Conservation (phyloP, 2,888 invertebrate genomes). For the Phortica okadai region DNA sequence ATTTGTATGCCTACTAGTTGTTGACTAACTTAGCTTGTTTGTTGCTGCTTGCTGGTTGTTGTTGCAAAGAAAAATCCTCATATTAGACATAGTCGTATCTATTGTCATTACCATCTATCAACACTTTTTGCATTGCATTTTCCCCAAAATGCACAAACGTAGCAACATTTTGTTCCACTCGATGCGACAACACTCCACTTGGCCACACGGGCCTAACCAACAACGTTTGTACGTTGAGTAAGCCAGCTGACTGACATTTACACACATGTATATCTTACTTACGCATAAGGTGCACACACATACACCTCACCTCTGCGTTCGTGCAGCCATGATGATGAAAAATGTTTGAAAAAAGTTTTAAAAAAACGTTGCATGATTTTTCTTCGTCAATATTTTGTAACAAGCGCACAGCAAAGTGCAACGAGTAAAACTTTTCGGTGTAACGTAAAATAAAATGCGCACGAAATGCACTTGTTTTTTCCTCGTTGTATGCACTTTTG, state of each 20-base stretch:
- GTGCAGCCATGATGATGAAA: slow-evolving; percentile 64
- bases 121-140: neutral
- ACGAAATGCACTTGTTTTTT: slow-evolving; percentile 35
- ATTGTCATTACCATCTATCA: slow-evolving; percentile 17
- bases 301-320: slow-evolving; percentile 1
- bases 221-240: neutral
- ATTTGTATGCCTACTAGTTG: slow-evolving; percentile 54
- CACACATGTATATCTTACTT: slow-evolving; percentile 15
- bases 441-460: slow-evolving; percentile 16
- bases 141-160: slow-evolving; percentile 10
- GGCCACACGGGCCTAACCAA: neutral
- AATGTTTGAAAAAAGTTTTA: slow-evolving; percentile 72
- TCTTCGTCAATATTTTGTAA: slow-evolving; percentile 77
- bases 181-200: neutral
- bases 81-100: slow-evolving; percentile 14
- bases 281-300: slow-evolving; percentile 5
- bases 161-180: slow-evolving; percentile 1
- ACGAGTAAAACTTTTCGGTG: slow-evolving; percentile 34
- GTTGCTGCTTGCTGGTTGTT: neutral
- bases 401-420: slow-evolving; percentile 70
- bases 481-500: slow-evolving; percentile 8
- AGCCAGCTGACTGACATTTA: neutral
- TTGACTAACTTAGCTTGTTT: slow-evolving; percentile 18
- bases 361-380: slow-evolving; percentile 75
- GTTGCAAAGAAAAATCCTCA: slow-evolving; percentile 62